Base-by-base conservation (phyloP, 2,113 vertebrate genomes). In the Fulica atra region DNA sequence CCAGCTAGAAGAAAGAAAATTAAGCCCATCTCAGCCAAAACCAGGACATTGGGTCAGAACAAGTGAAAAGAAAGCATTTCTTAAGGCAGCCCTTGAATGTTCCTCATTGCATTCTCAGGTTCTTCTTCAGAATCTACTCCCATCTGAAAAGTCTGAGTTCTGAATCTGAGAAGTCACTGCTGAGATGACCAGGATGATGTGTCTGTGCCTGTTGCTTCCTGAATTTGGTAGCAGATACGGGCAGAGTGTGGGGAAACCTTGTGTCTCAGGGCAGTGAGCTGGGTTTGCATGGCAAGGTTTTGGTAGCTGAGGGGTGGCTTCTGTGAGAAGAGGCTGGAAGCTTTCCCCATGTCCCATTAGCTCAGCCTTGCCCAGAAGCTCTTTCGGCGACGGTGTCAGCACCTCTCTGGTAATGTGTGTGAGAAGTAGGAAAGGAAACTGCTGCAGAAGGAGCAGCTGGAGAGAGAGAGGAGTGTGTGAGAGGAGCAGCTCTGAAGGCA, bases 211-310 rank as follows among this genome's bases (percentile, higher is more conserved):
- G 8, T 46, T 53, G 36, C 60, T 81, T 54, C 72, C 53, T 57
- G 64, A 65, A 40, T 38, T 59, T 63, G 65, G 81, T n/a, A 29
- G 40, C 57, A 59, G 35, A 9, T n/a, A 70, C 38, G 40, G 40
- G 28, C 72, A 74, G 24, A 20, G 26, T 6, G 10, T n/a, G 7
- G 2, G 8, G 16, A 64, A 63, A 13, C 15, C 8, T 59, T 26
- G 7, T 44, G 36, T 80, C 3, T 0, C 8, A 36, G 72, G 24
- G 21, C 56, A 64, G n/a, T 5, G 21, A 36, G 23, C 10, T 3
- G 2, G 33, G 59, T 46, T 78, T 69, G 23, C 33, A 2, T 40
- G 33, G 40, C 11, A 31, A 65, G 44, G 51, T 11, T 66, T 72
- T 72, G 46, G 53, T 54, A 78, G 31, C 2, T 9, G 12, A 35